These are phyloP conservation scores for Carabus problematicus DNA, from an alignment of 2,888 invertebrate species.

Conservation along the genomic window DNA sequence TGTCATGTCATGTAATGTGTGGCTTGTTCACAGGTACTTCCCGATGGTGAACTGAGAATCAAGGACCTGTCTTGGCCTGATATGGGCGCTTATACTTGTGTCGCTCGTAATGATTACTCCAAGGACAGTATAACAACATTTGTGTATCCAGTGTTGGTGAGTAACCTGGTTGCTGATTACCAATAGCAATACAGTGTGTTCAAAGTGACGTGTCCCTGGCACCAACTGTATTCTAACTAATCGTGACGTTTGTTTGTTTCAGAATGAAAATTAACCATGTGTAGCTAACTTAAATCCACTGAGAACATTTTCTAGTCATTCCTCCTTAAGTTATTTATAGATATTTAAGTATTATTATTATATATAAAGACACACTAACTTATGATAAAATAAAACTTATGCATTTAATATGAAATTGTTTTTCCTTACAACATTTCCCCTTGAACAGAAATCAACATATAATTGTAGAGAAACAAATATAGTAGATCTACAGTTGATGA, in stretches of 20 bases:
- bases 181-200: background rate
- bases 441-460: too few species aligned
- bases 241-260: conserved; percentile 4
- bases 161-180: background rate
- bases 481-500: too few species aligned
- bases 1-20: too few species aligned
- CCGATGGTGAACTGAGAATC: conserved; percentile 80
- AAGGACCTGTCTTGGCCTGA: conserved; percentile 75
- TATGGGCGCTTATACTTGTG: conserved; percentile 84
- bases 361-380: too few species aligned
- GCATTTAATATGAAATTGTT: too few species aligned
- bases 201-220: background rate
- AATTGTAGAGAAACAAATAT: too few species aligned
- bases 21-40: conserved; percentile 62
- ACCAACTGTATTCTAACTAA: background rate
- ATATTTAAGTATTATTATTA: too few species aligned
- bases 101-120: conserved; percentile 71
- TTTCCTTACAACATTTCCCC: too few species aligned
- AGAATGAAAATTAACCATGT: conserved; percentile 9
- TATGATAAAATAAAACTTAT: too few species aligned
- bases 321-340: too few species aligned
- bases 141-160: conserved; percentile 68
- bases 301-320: too few species aligned
- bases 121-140: conserved; percentile 71
- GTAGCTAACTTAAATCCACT: background rate